A percentile compares a stretch with the other conserved stretches of the same genome.
These are phyloP conservation scores for Crotalus viridis DNA, from an alignment of 2,113 vertebrate species.

Conservation along the genomic window DNA sequence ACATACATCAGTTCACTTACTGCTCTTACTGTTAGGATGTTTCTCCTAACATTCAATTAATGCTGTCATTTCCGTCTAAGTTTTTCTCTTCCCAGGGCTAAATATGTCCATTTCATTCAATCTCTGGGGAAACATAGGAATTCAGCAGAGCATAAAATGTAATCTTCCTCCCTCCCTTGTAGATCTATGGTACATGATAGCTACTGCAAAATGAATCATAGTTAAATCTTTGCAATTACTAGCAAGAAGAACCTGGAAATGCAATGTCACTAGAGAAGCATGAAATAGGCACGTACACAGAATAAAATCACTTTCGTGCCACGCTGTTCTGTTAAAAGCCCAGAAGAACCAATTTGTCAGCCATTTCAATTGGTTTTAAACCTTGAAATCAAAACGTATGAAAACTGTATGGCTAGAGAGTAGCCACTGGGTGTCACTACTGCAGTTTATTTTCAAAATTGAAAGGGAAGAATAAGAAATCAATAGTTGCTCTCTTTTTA, in stretches of 20 bases:
- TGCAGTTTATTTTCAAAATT: conserved; percentile 25
- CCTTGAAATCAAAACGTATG: background rate
- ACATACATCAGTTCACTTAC: background rate
- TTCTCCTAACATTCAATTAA: background rate
- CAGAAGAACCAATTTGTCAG: background rate
- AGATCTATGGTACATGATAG: background rate
- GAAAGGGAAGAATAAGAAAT: background rate
- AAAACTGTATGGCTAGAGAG: conserved; percentile 48
- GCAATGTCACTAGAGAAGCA: background rate
- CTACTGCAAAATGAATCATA: background rate
- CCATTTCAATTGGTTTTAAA: background rate
- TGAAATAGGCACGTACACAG: background rate
- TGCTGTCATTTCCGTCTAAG: background rate
- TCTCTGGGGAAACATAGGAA: background rate
- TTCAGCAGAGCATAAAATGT: background rate
- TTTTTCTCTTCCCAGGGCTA: background rate
- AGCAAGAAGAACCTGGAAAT: background rate
- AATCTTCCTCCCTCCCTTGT: background rate
- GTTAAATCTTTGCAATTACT: background rate
- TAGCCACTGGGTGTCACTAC: conserved; percentile 42
- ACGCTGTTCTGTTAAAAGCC: background rate
- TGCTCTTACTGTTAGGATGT: background rate
- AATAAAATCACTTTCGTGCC: background rate
- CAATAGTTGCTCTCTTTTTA: background rate
- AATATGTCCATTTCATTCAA: background rate